Conservation (phyloP, 2,888 invertebrate genomes). For the Omphaloscelis lunosa region DNA sequence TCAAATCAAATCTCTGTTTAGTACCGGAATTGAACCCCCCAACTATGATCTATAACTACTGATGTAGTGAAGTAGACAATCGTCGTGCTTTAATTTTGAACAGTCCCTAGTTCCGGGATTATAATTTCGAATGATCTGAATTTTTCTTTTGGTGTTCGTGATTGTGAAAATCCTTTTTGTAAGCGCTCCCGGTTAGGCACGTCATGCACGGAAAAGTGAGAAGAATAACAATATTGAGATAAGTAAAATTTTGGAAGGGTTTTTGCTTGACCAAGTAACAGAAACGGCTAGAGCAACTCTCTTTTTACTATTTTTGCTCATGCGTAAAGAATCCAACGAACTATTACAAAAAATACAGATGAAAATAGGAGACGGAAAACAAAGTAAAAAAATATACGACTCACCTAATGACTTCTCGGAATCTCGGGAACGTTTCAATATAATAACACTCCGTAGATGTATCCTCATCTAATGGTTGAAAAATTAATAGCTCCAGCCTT, state of each 20-base stretch:
- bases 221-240: background rate
- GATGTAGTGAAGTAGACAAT: background rate
- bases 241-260: background rate
- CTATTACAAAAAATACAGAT: background rate
- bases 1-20: background rate
- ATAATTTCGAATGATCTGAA: background rate
- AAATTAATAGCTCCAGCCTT: constrained; percentile 64
- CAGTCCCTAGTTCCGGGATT: background rate
- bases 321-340: background rate
- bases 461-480: constrained; percentile 60
- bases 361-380: background rate
- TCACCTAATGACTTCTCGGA: constrained; percentile 46
- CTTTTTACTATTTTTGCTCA: no score
- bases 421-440: constrained; percentile 40
- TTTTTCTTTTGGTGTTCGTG: background rate
- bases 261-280: background rate
- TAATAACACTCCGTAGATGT: constrained; percentile 51
- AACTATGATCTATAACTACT: background rate
- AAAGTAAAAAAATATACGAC: constrained; percentile 28
- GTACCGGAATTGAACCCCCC: background rate
- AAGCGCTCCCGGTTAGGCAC: background rate
- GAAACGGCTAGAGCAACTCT: background rate
- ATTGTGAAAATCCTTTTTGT: background rate
- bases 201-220: background rate
- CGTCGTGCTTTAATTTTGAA: background rate